Base-by-base conservation (phyloP, 2,888 invertebrate species). In the Pollenia labialis region DNA sequence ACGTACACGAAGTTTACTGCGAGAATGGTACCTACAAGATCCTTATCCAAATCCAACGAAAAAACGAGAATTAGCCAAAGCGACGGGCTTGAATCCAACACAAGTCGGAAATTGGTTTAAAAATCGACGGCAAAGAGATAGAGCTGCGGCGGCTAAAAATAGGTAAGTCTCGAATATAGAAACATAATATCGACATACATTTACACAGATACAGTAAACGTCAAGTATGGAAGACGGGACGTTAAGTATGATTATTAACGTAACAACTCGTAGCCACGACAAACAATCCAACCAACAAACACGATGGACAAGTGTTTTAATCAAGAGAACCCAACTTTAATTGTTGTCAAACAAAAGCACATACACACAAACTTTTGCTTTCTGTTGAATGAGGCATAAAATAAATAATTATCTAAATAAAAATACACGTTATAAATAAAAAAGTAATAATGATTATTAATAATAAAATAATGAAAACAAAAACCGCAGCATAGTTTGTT, bases 21-120 rank as follows among this genome's bases (percentile, higher is more conserved):
- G 99, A 87, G 99, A 99, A 94, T 99, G 99, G 98, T 99, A 99
- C 94, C 96, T 99, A 80, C 98, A 98, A 94, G 99, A 98, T 94
- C 97, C 98, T n/a, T 98, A 98, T 94, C 98, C 98, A 81, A 98
- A 98, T 94, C 98, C 98, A 54, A 97, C 97, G 88, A 98, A 98
- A 94, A 98, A 98, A 93, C 94, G 97, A 89, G 98, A 98, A 93
- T 94, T 98, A 91, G 98, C 98, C 42, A 96, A 96, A 90, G 97
- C 97, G 80, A 98, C 98, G 72, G 98, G 98, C 46, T 95, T 98
- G 88, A 98, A 98, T 76, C 97, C 98, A 56, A 98, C 98, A 71
- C 98, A 98, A 94, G 98, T 98, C 86, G 97, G 97, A 77, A 98
- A 98, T 94, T 98, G 98, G 98, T 98, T 98, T 94, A 98, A 98